phyloP scores from a whole-genome alignment of 2,888 invertebrate genomes.

The Eustalomyia histrio region DNA sequence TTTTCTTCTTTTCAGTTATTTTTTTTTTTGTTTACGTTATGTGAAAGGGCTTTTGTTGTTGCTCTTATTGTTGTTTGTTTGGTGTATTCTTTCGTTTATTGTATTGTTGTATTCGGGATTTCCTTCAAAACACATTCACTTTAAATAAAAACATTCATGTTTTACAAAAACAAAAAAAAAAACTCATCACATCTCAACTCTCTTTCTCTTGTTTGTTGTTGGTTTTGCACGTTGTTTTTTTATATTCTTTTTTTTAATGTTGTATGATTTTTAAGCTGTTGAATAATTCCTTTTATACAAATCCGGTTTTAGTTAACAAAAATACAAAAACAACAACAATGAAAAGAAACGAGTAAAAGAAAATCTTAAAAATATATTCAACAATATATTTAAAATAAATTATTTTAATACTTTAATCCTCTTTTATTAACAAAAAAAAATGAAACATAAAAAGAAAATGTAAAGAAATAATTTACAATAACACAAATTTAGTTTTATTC shows the following conservation, averaged over 20 bases:
- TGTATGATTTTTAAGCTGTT: slow-evolving; percentile 61
- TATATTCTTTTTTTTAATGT: slow-evolving; percentile 26
- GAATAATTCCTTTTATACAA: slow-evolving; percentile 63
- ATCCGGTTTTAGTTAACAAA: slow-evolving; percentile 60
- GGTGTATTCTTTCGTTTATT: neutral
- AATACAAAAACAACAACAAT: slow-evolving; percentile 19
- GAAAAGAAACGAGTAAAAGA: slow-evolving; percentile 21
- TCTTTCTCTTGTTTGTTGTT: slow-evolving; percentile 8
- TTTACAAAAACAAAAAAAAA: slow-evolving; percentile 65
- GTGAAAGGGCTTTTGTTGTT: slow-evolving; percentile 1
- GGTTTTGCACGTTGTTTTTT: slow-evolving; percentile 53
- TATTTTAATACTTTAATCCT: neutral
- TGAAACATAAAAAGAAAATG: neutral
- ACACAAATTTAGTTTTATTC: too few relatives aligned
- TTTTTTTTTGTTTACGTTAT: neutral
- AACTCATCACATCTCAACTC: slow-evolving; percentile 28
- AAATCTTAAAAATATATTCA: neutral
- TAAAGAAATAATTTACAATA: neutral
- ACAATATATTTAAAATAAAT: neutral
- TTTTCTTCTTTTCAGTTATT: neutral
- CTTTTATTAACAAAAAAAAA: neutral
- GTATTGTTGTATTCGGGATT: slow-evolving; percentile 9
- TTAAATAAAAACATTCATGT: slow-evolving; percentile 16
- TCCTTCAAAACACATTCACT: slow-evolving; percentile 17
- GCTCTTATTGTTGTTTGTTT: neutral